Conservation (phyloP, 2,113 vertebrate species). For the Mixornis gularis region DNA sequence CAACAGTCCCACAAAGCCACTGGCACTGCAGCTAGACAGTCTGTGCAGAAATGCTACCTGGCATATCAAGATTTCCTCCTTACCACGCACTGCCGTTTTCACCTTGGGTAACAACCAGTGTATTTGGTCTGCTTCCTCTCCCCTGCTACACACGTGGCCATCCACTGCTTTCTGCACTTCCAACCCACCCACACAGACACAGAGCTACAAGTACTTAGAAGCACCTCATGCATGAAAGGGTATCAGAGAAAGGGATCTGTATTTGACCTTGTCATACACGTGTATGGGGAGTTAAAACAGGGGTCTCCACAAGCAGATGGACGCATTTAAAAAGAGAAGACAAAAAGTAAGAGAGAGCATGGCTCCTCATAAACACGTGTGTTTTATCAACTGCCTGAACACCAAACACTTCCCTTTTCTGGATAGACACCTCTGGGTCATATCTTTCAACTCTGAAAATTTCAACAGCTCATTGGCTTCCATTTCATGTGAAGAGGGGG, state of each 20-base stretch:
- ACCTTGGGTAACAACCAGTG: background rate
- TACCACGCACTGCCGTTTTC: fast-evolving
- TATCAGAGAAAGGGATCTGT: background rate
- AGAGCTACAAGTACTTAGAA: background rate
- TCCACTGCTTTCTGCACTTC: background rate
- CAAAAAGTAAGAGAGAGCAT: background rate
- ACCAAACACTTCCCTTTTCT: background rate
- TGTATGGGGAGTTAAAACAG: background rate
- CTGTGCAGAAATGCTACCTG: background rate
- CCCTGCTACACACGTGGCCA: fast-evolving
- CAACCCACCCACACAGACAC: background rate
- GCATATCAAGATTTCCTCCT: background rate
- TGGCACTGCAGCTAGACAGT: background rate
- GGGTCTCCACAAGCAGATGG: background rate
- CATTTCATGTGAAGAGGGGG: background rate
- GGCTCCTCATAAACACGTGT: background rate
- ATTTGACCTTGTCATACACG: background rate
- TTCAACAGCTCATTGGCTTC: background rate
- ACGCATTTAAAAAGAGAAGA: background rate
- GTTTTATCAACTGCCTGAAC: background rate
- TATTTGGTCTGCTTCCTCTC: background rate
- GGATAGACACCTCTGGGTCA: background rate
- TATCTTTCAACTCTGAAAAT: background rate
- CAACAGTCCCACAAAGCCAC: background rate
- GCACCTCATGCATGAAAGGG: background rate